Evolutionary conservation across 2,113 vertebrate species (phyloP).

Genomic region (Lepisosteus oculatus): DNA sequence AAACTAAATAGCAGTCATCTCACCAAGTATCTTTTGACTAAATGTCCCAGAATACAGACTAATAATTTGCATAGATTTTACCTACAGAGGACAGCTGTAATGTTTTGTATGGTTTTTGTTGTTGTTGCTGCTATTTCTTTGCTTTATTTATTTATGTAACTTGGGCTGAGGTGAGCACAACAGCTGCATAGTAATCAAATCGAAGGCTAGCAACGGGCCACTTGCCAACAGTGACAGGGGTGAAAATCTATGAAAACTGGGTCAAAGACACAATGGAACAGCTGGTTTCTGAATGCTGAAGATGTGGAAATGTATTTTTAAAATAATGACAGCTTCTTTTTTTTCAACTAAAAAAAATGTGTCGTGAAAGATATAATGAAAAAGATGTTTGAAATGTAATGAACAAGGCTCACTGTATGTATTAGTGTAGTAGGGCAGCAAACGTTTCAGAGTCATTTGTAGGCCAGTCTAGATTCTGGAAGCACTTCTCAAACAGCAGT

Average conservation of each 20-base stretch:
- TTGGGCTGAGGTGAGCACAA: too few species aligned
- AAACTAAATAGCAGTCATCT: too few species aligned
- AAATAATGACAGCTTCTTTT: neutral
- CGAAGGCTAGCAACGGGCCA: neutral
- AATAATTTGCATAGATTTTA: too few species aligned
- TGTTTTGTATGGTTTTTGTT: too few species aligned
- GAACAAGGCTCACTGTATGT: neutral
- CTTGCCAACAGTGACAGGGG: neutral
- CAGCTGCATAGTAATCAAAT: neutral
- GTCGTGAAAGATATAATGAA: neutral
- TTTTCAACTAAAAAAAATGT: neutral
- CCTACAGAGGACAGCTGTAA: too few species aligned
- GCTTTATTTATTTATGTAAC: too few species aligned
- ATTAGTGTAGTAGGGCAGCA: neutral
- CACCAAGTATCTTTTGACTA: too few species aligned
- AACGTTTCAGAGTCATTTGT: conserved; percentile 4
- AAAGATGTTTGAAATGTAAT: neutral
- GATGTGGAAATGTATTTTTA: neutral
- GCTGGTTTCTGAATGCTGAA: neutral
- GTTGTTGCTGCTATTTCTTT: too few species aligned
- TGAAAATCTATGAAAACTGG: neutral
- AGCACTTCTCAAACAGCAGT: neutral
- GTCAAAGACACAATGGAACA: neutral
- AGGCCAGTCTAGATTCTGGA: neutral
- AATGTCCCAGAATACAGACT: too few species aligned